These are phyloP conservation scores for Brachyalestes nurse DNA, from an alignment of 2,797 vertebrate species.

Conservation along the genomic window DNA sequence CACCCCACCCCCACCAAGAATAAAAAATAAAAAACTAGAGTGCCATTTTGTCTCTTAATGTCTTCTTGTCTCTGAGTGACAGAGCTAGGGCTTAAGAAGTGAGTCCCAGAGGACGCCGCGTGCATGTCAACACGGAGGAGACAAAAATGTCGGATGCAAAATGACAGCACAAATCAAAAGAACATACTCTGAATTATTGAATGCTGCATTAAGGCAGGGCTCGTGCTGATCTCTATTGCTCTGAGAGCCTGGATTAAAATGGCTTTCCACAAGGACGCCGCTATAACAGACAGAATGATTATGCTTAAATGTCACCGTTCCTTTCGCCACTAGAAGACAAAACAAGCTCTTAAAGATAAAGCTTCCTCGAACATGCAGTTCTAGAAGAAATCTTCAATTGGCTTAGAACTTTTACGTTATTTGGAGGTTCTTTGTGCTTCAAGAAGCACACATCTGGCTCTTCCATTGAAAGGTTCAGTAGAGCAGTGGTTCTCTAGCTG, in stretches of 20 bases:
- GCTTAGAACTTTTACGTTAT: too few species aligned
- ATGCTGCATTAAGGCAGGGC: slow-evolving; percentile 23
- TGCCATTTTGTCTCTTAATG: slow-evolving; percentile 33
- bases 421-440: too few species aligned
- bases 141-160: slow-evolving; percentile 40
- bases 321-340: neutral
- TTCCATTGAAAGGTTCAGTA: too few species aligned
- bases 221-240: slow-evolving; percentile 29
- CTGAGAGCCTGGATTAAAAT: slow-evolving; percentile 29
- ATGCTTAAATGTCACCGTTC: slow-evolving; percentile 15
- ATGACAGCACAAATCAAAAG: slow-evolving; percentile 43
- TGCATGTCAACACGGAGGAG: slow-evolving; percentile 38
- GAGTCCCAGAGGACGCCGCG: slow-evolving; percentile 26
- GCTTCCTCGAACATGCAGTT: neutral
- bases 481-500: too few species aligned
- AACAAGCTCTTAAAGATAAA: neutral
- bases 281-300: slow-evolving; percentile 34
- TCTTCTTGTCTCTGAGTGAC: slow-evolving; percentile 33
- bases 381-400: slow-evolving; percentile 2
- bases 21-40: slow-evolving; percentile 20
- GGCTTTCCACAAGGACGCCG: slow-evolving; percentile 15
- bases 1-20: neutral
- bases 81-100: slow-evolving; percentile 20
- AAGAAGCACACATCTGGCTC: too few species aligned
- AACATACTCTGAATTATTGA: slow-evolving; percentile 52